These are phyloP conservation scores for Copsychus sechellarum DNA, from an alignment of 2,113 vertebrate genomes.

Conservation along the genomic window DNA sequence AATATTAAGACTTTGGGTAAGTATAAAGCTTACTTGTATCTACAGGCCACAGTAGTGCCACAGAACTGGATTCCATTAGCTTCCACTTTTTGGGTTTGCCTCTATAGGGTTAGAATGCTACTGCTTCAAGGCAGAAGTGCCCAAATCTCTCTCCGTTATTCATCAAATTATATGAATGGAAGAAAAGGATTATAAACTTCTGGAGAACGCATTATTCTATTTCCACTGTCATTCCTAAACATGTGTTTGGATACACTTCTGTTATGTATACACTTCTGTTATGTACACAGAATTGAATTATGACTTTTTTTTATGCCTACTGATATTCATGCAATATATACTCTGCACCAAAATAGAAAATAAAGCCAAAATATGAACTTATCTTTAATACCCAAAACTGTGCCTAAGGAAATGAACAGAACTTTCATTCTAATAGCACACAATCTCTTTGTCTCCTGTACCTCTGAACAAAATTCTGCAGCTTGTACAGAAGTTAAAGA, in stretches of 20 bases:
- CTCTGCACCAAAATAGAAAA: background rate
- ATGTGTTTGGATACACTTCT: background rate
- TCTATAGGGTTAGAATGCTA: background rate
- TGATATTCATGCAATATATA: background rate
- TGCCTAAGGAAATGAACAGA: background rate
- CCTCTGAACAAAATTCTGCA: background rate
- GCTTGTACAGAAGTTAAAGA: background rate
- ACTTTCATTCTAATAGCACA: background rate
- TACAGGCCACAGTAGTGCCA: background rate
- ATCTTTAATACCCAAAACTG: background rate
- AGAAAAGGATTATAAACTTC: background rate
- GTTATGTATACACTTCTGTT: background rate
- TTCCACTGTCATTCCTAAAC: background rate
- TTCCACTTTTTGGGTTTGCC: background rate
- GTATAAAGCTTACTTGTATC: background rate
- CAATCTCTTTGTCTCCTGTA: background rate
- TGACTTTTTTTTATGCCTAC: rapidly evolving
- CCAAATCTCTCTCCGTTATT: background rate
- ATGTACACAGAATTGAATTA: background rate
- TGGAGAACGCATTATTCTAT: background rate
- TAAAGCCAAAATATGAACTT: background rate
- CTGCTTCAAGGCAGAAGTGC: background rate
- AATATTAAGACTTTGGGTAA: background rate
- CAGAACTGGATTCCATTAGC: background rate
- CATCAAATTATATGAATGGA: background rate